phyloP scores from a whole-genome alignment of 1,140 invertebrate genomes.

The Drosophila bipectinata region DNA sequence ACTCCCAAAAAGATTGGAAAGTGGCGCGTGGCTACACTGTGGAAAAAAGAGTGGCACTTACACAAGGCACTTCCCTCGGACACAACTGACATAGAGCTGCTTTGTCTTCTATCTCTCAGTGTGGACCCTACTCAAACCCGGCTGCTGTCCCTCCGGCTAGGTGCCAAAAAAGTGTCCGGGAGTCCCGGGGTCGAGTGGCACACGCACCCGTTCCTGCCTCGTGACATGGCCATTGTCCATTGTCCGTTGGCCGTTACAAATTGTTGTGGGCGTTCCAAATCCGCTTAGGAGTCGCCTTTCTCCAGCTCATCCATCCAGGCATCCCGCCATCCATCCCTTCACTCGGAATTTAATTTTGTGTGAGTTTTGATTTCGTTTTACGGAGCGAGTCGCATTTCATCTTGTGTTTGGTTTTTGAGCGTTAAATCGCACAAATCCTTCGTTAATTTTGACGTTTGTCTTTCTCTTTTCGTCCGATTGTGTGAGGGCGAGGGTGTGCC shows the following conservation, averaged over 20 bases:
- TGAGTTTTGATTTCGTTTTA: conserved; percentile 47
- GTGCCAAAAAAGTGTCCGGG: conserved; percentile 40
- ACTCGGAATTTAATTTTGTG: conserved; percentile 54
- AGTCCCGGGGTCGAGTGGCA: conserved; percentile 13
- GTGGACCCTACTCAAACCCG: conserved; percentile 36
- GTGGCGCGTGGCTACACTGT: conserved; percentile 48
- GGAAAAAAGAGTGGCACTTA: neutral
- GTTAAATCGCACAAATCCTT: conserved; percentile 79
- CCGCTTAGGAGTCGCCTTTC: conserved; percentile 72
- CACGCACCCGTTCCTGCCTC: conserved; percentile 36
- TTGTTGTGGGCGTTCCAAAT: conserved; percentile 83
- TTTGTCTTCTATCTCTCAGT: neutral
- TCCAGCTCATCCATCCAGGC: conserved; percentile 17
- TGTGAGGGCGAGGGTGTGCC: conserved; percentile 14
- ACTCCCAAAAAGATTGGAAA: conserved; percentile 49
- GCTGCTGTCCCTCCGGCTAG: conserved; percentile 44
- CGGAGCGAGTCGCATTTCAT: conserved; percentile 64
- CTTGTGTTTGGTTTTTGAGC: conserved; percentile 70
- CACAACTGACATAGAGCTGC: neutral
- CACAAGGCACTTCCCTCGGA: too few species aligned
- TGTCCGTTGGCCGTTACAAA: conserved; percentile 72
- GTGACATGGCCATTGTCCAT: conserved; percentile 16
- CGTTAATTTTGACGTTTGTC: conserved; percentile 78
- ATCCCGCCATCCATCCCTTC: conserved; percentile 20
- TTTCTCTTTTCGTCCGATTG: conserved; percentile 31